A percentile compares a stretch with the other conserved stretches of the same genome.
Conservation (phyloP, 2,113 vertebrate species). For the Elanus axillaris region DNA sequence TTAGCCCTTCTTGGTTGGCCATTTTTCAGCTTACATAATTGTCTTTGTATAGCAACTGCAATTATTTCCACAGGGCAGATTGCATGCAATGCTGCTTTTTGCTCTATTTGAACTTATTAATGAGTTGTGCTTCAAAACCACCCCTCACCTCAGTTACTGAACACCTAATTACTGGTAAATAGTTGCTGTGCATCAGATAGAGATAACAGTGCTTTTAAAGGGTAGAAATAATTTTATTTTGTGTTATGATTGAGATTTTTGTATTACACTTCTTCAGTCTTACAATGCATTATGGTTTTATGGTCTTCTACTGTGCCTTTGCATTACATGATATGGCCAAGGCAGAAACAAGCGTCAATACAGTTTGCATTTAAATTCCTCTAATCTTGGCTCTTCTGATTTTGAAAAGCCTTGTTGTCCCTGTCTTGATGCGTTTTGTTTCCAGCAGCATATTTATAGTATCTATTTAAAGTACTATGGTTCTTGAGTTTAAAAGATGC, state of each 20-base stretch:
- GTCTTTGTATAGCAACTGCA: not conserved
- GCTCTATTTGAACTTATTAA: not conserved
- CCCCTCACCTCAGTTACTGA: not conserved
- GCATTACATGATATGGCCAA: not conserved
- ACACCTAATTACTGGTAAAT: not conserved
- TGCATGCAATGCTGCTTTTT: not conserved
- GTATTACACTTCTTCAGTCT: not conserved
- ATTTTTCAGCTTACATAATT: not conserved
- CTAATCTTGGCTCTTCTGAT: not conserved
- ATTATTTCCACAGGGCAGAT: not conserved
- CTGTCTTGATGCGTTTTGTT: not conserved
- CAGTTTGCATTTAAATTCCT: not conserved
- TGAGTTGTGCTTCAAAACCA: not conserved
- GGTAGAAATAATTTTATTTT: not conserved
- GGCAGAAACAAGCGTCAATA: not conserved
- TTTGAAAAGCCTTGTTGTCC: not conserved
- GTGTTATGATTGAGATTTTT: not conserved
- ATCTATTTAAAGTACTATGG: not conserved
- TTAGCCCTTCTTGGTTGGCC: not conserved
- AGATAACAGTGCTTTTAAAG: not conserved
- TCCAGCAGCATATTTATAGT: not conserved
- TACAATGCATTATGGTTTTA: not conserved
- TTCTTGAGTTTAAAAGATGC: not conserved
- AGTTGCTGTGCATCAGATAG: not conserved
- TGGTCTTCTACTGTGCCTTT: not conserved